Evolutionary conservation across 2,888 invertebrate genomes (phyloP).

Genomic region (Meteorus cinctellus): DNA sequence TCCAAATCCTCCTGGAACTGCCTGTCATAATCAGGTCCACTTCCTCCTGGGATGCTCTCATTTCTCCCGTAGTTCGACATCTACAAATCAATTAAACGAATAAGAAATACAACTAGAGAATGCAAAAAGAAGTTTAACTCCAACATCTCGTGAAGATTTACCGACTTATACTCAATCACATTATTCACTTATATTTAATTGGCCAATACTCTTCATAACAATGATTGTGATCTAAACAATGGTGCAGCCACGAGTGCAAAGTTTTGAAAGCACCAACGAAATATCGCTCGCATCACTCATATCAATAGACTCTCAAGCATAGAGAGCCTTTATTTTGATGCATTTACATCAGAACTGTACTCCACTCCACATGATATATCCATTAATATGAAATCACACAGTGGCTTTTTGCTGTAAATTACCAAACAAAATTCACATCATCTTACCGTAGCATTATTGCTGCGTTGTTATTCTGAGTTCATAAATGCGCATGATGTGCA

Average conservation of each 20-base stretch:
- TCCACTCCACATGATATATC: not conserved
- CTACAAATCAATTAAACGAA: slow-evolving; percentile 52
- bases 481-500: slow-evolving; percentile 49
- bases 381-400: not conserved
- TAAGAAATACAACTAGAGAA: slow-evolving; percentile 22
- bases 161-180: not conserved
- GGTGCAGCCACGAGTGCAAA: not conserved
- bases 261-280: not conserved
- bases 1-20: slow-evolving; percentile 91
- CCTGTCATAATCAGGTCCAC: slow-evolving; percentile 81
- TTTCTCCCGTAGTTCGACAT: slow-evolving; percentile 70
- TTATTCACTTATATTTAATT: not conserved
- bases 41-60: slow-evolving; percentile 60
- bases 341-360: not conserved
- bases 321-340: not conserved
- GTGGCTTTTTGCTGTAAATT: not conserved
- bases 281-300: not conserved
- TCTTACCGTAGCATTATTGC: slow-evolving; percentile 59
- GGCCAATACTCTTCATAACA: not conserved
- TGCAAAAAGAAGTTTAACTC: slow-evolving; percentile 27
- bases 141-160: not conserved
- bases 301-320: not conserved
- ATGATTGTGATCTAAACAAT: slow-evolving; percentile 13
- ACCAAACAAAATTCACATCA: slow-evolving; percentile 13
- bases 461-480: slow-evolving; percentile 46